Base-by-base conservation (phyloP, 2,113 vertebrate species). In the Chloropsis cyanopogon region DNA sequence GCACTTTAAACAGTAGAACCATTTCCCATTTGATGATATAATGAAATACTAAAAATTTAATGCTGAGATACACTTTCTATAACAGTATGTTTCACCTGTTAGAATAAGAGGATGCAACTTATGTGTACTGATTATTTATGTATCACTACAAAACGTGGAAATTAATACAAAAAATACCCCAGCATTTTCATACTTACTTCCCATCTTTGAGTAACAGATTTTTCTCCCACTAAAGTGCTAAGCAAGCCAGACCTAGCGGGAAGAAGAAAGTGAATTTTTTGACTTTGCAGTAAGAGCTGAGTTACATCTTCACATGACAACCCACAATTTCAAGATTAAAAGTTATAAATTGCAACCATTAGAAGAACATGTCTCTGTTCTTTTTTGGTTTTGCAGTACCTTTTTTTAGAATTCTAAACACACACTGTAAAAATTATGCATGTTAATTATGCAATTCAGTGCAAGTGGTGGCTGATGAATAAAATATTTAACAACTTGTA, bases 181-280 rank as follows among this genome's bases (percentile, higher is more conserved):
- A 41, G 21, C 23, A 28, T 46, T n/a, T 53, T 52, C 79, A 84
- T 86, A 50, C 98, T 98, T 95, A 99, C 99, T 98, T 99, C 99
- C 99, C 99, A 99, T 96, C 99, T 98, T 60, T 99, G 99, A 85
- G 99, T 99, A 92, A 99, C 99, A 54, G 99, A 99, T 95, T 98
- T 99, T 96, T 99, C 99, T 49, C 99, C 99, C 23, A 99, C 99
- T 95, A 99, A 97, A 14, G 99, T 99, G 97, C 99, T 99, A 89
- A 99, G 99, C 83, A 99, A 98, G 10, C 99, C 99, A 76, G 99
- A 99, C 39, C 99, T 99, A 97, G 83, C 5, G 11, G 63, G 47
- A 87, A 96, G 26, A 89, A 93, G 64, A 26, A 95, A 72, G 49
- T 31, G 12, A 24, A 42, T 86, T 65, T 79, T 59, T 75, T 77